Conservation (phyloP, 2,113 vertebrate genomes). For the Syrrhaptes paradoxus region DNA sequence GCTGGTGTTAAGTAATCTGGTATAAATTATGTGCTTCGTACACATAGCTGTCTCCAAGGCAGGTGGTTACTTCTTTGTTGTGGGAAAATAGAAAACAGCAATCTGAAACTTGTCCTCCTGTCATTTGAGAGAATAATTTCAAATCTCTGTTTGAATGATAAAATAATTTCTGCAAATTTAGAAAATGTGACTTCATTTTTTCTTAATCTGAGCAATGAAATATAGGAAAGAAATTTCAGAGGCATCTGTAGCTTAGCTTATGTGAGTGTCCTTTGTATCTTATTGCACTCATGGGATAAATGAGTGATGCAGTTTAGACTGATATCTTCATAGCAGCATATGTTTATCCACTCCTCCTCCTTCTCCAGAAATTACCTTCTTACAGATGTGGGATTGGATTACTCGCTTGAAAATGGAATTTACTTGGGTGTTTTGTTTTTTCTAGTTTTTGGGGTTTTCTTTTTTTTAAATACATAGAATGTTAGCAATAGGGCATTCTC, state of each 20-base stretch:
- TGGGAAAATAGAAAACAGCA: neutral
- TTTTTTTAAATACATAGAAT: neutral
- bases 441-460: neutral
- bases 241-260: neutral
- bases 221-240: neutral
- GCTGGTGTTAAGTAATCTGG: neutral
- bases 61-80: neutral
- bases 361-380: neutral
- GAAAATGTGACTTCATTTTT: neutral
- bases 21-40: neutral
- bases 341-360: neutral
- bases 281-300: neutral
- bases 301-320: neutral
- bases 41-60: neutral
- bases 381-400: neutral
- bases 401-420: neutral
- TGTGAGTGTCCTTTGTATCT: neutral
- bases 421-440: neutral
- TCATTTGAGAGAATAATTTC: neutral
- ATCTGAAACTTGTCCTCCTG: neutral
- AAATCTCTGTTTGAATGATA: neutral
- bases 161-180: neutral
- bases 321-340: neutral
- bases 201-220: neutral
- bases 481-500: neutral